phyloP scores from a whole-genome alignment of 2,113 vertebrate genomes.

The Myotis lucifugus region DNA sequence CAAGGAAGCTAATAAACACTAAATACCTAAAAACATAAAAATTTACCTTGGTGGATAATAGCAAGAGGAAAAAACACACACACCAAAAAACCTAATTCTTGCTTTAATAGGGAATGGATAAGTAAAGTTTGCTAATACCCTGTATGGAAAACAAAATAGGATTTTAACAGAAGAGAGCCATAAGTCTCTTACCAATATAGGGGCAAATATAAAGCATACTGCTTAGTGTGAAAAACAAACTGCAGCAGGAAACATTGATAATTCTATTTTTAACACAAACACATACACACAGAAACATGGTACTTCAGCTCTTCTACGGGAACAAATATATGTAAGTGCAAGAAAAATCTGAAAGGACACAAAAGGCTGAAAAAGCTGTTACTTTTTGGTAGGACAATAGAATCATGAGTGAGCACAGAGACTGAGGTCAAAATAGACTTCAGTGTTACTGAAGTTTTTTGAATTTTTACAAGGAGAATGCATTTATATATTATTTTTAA shows the following conservation, averaged over 20 bases:
- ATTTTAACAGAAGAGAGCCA: background rate
- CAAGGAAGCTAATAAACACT: background rate
- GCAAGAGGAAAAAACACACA: background rate
- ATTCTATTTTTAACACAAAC: constrained; percentile 1
- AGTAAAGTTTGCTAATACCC: background rate
- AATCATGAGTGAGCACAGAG: background rate
- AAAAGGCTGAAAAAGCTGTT: background rate
- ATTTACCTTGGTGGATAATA: background rate
- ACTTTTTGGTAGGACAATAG: background rate
- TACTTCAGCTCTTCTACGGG: background rate
- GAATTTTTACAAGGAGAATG: background rate
- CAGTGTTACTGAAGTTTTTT: background rate
- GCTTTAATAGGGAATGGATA: background rate
- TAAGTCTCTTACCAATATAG: background rate
- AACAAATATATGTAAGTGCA: background rate
- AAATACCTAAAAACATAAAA: background rate
- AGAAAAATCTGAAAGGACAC: constrained; percentile 17
- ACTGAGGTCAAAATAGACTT: background rate
- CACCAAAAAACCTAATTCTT: background rate
- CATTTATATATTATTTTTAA: background rate
- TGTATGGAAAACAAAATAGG: background rate
- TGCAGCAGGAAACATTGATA: background rate
- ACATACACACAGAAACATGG: background rate
- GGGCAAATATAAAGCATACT: background rate
- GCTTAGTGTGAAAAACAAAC: background rate